Base-by-base conservation (phyloP, 2,888 invertebrate species). In the Bellardia pandia region DNA sequence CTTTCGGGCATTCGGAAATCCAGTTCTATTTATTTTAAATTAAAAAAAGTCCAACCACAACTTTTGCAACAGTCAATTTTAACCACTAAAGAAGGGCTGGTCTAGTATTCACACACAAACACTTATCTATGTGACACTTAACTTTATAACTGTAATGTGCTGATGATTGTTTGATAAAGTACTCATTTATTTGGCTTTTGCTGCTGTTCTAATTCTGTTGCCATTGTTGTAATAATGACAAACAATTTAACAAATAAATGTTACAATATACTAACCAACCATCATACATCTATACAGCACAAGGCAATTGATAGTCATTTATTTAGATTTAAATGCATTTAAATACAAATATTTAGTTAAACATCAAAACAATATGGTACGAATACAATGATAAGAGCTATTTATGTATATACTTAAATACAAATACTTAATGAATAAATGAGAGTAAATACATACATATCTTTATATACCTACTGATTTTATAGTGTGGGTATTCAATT, bases 231-330 rank as follows among this genome's bases (percentile, higher is more conserved):
- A 14, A 23, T 40, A 72, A 40, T 72, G 71, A 40, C 71, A 56
- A 72, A 56, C 71, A 60, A 60, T 51, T 68, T 48, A 48, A 68
- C 45, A 48, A 68, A 68, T 33, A 68, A 68, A 51, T 68, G n/a
- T 48, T 33, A 14, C 48, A 60, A 68, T 48, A 45, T 7, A 30
- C 4, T 6, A 6, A 23, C 40, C 30, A 64, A 11, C 0, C 13
- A 45, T 45, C 3, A 23, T 23, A 56, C 23, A 60, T 60, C 14
- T 14, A 33, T 58, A 30, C 58, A 4, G 16, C 23, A 30, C 58
- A 64, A 64, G n/a, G 16, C 16, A n/a, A 16, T 53, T 53, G 53
- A 16, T 53, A 45, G 33, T 23, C 68, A 68, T 68, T 30, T 23
- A 68, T 48, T 9, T 68, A n/a, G 23, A 68, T 48, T 68, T 68